phyloP scores from a whole-genome alignment of 2,888 invertebrate species.

The Gymnoscelis rufifasciata region DNA sequence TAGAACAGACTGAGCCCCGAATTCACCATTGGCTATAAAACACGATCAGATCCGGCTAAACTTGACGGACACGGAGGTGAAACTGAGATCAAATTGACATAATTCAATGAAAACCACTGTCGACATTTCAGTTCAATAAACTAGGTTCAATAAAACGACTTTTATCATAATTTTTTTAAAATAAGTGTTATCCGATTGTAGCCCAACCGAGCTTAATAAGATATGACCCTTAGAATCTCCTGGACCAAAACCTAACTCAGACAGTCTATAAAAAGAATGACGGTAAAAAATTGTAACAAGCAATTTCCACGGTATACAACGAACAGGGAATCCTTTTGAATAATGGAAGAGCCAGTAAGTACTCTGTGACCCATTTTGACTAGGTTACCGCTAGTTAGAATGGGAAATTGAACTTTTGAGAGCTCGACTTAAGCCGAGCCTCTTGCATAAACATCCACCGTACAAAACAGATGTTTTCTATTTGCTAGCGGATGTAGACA shows the following conservation, averaged over 20 bases:
- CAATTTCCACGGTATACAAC: slow-evolving; percentile 25
- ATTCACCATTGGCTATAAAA: no score
- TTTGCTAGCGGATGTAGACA: no score
- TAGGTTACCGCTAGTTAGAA: slow-evolving; percentile 31
- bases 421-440: slow-evolving; percentile 4
- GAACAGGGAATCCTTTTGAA: slow-evolving; percentile 38
- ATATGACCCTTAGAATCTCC: neutral
- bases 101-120: no score
- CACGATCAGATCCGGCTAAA: no score
- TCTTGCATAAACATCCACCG: slow-evolving; percentile 2
- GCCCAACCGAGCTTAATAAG: neutral
- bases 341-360: slow-evolving; percentile 40
- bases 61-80: no score
- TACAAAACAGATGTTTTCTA: neutral
- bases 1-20: no score
- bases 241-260: neutral
- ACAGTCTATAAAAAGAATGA: neutral
- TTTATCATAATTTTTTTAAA: no score
- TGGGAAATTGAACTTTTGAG: slow-evolving; percentile 27
- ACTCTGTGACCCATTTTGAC: slow-evolving; percentile 46
- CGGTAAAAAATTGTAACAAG: slow-evolving; percentile 16
- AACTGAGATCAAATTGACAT: no score
- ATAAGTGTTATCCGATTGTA: no score
- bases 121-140: no score
- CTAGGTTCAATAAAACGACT: no score